Evolutionary conservation across 2,797 vertebrate species (phyloP).

Genomic region (Tapirus indicus): DNA sequence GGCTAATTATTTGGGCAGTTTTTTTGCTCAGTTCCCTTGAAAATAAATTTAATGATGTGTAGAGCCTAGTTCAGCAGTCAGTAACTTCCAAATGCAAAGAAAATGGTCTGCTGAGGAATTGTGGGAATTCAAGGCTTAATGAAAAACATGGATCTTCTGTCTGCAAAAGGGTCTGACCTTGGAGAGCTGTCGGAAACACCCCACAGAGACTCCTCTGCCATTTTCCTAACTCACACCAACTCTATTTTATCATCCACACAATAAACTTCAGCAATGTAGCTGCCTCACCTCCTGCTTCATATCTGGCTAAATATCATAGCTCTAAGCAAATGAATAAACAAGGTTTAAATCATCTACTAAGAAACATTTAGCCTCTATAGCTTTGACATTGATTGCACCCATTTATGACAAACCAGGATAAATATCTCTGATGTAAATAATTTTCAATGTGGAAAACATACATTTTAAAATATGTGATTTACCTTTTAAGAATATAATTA

Average conservation of each 20-base stretch:
- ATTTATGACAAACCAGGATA: conserved; percentile 87
- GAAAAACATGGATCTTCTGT: neutral
- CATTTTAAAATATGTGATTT: conserved; percentile 69
- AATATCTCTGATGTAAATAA: conserved; percentile 69
- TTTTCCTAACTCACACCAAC: neutral
- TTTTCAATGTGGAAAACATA: conserved; percentile 70
- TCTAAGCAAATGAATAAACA: conserved; percentile 4
- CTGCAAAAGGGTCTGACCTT: neutral
- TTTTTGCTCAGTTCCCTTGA: neutral
- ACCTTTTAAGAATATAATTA: conserved; percentile 72
- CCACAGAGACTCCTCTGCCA: neutral
- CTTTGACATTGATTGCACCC: conserved; percentile 88
- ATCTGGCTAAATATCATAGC: neutral
- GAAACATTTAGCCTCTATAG: conserved; percentile 34
- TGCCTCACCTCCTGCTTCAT: neutral
- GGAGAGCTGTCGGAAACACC: neutral
- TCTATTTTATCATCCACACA: neutral
- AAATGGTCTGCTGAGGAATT: neutral
- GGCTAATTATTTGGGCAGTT: neutral
- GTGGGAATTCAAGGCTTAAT: neutral
- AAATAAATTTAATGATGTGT: conserved; percentile 15
- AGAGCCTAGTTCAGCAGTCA: neutral
- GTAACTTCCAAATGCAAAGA: neutral
- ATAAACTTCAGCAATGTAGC: neutral
- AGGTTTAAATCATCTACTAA: neutral